A percentile compares a stretch with the other conserved stretches of the same genome.
These are phyloP conservation scores for Brachionus paranguensis DNA, from an alignment of 1,140 invertebrate species.

Conservation along the genomic window DNA sequence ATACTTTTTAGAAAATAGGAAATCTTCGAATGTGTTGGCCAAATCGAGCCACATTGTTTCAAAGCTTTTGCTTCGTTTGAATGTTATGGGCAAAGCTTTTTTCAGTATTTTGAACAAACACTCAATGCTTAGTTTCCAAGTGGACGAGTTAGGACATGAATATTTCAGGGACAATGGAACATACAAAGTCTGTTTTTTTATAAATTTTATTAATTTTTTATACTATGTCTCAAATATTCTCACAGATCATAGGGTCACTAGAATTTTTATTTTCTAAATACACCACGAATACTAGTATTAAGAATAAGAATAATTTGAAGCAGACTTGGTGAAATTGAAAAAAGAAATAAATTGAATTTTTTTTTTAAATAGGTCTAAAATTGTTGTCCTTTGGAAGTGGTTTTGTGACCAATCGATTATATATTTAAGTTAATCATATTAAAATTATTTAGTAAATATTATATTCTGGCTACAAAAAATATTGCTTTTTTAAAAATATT, in stretches of 20 bases:
- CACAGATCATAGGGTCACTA: no score
- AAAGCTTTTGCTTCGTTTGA: conserved; percentile 62
- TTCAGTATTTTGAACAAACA: conserved; percentile 72
- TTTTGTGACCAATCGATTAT: no score
- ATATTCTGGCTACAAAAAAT: no score
- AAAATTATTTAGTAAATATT: no score
- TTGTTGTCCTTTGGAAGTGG: no score
- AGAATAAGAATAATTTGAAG: no score
- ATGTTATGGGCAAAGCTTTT: conserved; percentile 76
- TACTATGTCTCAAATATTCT: background rate
- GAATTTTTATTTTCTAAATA: background rate
- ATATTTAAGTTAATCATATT: no score
- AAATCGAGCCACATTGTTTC: conserved; percentile 70
- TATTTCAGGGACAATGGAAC: conserved; percentile 75
- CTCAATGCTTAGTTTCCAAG: conserved; percentile 77
- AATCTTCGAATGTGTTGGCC: conserved; percentile 77
- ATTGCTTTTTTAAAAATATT: no score
- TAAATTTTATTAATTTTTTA: background rate
- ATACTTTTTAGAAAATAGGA: conserved; percentile 70
- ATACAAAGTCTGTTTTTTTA: conserved; percentile 60
- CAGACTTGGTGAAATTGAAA: no score
- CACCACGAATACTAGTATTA: no score
- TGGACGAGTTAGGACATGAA: conserved; percentile 69
- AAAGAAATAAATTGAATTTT: no score
- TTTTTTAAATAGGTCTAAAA: no score